phyloP scores from a whole-genome alignment of 2,888 invertebrate genomes.

The Harmothoe impar region DNA sequence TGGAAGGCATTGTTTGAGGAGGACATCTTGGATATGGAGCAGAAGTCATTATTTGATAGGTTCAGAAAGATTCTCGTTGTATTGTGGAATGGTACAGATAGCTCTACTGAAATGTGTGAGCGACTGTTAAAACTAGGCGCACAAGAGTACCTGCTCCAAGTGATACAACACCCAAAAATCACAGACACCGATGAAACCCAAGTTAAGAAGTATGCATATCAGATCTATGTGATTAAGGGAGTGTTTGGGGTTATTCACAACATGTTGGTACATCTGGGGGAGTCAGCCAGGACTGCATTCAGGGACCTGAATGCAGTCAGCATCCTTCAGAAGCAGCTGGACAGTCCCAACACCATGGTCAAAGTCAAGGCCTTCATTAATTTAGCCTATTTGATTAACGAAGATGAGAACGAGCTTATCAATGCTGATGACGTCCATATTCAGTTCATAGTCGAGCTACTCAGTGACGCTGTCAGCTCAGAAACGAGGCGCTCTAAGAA shows the following conservation, averaged over 20 bases:
- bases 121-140: not conserved
- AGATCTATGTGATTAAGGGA: slow-evolving; percentile 71
- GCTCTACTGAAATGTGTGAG: not conserved
- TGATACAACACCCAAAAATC: slow-evolving; percentile 39
- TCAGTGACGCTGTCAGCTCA: slow-evolving; percentile 70
- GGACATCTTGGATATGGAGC: slow-evolving; percentile 35
- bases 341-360: slow-evolving; percentile 71
- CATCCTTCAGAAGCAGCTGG: slow-evolving; percentile 69
- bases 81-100: slow-evolving; percentile 39
- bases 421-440: slow-evolving; percentile 74
- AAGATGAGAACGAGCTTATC: slow-evolving; percentile 75
- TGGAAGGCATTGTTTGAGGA: slow-evolving; percentile 9
- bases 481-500: slow-evolving; percentile 73
- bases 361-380: slow-evolving; percentile 75
- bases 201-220: not conserved
- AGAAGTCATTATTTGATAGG: not conserved
- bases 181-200: not conserved
- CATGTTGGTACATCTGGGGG: slow-evolving; percentile 71
- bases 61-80: not conserved
- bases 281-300: slow-evolving; percentile 71
- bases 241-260: slow-evolving; percentile 77
- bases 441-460: slow-evolving; percentile 74
- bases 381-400: slow-evolving; percentile 76
- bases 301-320: slow-evolving; percentile 71
- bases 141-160: not conserved